These are phyloP conservation scores for Argyresthia goedartella DNA, from an alignment of 2,888 invertebrate species.

Conservation along the genomic window DNA sequence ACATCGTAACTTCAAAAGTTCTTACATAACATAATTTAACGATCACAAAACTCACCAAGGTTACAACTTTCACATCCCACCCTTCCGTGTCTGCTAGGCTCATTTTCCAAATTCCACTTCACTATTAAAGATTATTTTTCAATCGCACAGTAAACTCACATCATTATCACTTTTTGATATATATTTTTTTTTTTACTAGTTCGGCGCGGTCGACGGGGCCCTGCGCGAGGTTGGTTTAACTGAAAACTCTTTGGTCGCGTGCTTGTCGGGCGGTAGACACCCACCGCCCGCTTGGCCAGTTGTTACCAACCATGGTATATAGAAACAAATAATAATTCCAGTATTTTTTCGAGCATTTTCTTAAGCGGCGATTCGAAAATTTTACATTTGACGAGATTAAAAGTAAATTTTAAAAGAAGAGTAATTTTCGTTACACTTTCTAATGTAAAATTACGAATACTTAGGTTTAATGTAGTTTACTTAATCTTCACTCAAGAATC, in stretches of 20 bases:
- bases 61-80: not conserved
- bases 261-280: constrained; percentile 40
- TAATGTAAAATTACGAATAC: too few species aligned
- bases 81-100: not conserved
- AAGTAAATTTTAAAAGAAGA: not conserved
- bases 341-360: too few species aligned
- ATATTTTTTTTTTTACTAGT: not conserved
- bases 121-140: not conserved
- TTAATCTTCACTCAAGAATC: too few species aligned
- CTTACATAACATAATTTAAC: not conserved
- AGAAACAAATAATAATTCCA: too few species aligned
- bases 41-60: not conserved
- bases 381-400: too few species aligned
- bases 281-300: constrained; percentile 41
- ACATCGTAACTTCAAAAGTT: too few species aligned
- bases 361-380: too few species aligned
- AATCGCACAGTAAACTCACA: not conserved
- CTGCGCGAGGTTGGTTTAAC: constrained; percentile 46
- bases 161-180: not conserved
- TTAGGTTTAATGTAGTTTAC: too few species aligned
- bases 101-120: too few species aligned
- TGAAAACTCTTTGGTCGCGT: constrained; percentile 61
- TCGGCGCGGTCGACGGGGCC: not conserved
- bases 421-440: too few species aligned
- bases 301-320: constrained; percentile 26